Evolutionary conservation across 2,113 vertebrate genomes (phyloP).

Genomic region (Bombycilla garrulus): DNA sequence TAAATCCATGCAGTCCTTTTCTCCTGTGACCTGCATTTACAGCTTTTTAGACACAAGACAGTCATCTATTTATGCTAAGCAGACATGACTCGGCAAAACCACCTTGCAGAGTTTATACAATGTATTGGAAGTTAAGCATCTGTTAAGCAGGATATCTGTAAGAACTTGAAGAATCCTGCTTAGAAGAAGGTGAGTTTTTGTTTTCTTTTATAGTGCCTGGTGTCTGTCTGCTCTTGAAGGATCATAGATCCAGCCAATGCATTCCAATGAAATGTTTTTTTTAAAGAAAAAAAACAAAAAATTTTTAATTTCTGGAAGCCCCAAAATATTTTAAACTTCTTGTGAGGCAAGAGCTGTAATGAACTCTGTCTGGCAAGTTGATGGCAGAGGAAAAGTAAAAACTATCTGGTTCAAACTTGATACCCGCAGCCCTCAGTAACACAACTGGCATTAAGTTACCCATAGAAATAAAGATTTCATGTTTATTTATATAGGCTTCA

Average conservation of each 20-base stretch:
- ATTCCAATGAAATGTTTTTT: background rate
- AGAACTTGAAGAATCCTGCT: background rate
- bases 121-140: background rate
- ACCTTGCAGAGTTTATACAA: background rate
- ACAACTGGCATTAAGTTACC: background rate
- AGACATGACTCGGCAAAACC: background rate
- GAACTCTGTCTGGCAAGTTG: background rate
- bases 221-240: background rate
- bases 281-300: background rate
- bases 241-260: background rate
- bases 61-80: background rate
- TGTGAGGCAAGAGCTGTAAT: background rate
- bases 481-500: background rate
- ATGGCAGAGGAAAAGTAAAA: background rate
- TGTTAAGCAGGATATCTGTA: background rate
- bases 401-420: background rate
- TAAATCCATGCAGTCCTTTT: background rate
- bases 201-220: background rate
- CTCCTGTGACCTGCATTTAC: background rate
- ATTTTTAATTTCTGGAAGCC: background rate
- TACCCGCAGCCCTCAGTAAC: background rate
- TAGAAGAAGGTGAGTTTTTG: background rate
- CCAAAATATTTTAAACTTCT: background rate
- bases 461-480: background rate
- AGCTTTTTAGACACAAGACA: background rate